Base-by-base conservation (phyloP, 2,797 vertebrate genomes). In the Telmatherina bonti region DNA sequence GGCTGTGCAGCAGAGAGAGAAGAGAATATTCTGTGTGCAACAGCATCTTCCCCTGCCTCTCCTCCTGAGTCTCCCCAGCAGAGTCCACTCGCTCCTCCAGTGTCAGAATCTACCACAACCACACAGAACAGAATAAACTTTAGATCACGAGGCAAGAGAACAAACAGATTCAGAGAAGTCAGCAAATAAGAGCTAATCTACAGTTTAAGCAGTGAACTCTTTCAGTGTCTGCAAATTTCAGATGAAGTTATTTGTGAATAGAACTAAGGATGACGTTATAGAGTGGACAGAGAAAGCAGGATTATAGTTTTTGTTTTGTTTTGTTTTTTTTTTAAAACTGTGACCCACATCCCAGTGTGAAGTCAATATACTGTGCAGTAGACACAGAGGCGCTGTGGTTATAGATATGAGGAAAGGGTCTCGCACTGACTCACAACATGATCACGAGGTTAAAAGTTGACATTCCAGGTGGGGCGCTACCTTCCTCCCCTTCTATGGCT, bases 21-120 rank as follows among this genome's bases (percentile, higher is more conserved):
- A 99, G 95, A 1, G 98, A 99, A 90, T 96, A 99, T 79, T 99
- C 98, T 0, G 98, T 99, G 90, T 99, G 98, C 75, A 99, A 92
- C 81, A 99, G 94, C 98, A 99, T 99, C 94, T 99, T 99, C 77
- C 98, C 98, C 90, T 99, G 98, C 58, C 98, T 93, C 66, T 99
- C 98, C 87, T 99, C 98, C 80, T 99, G 98, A 61, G 96, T 99
- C 90, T 99, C 98, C 75, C 95, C 93, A 38, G 94, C 93, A 82
- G 96, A 94, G 80, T 99, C 96, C 5, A 88, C 93, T 76, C 96
- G 94, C 83, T 99, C 98, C 90, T 99, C 98, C 77, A 99, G 94
- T 53, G 97, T 99, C 78, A 99, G 93, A 90, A 99, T 99, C 98
- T 99, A 88, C 26, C 45, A 0, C 13, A 58, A 68, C 35, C 78